These are phyloP conservation scores for Threskiornis aethiopicus DNA, from an alignment of 2,797 vertebrate species.

Conservation along the genomic window DNA sequence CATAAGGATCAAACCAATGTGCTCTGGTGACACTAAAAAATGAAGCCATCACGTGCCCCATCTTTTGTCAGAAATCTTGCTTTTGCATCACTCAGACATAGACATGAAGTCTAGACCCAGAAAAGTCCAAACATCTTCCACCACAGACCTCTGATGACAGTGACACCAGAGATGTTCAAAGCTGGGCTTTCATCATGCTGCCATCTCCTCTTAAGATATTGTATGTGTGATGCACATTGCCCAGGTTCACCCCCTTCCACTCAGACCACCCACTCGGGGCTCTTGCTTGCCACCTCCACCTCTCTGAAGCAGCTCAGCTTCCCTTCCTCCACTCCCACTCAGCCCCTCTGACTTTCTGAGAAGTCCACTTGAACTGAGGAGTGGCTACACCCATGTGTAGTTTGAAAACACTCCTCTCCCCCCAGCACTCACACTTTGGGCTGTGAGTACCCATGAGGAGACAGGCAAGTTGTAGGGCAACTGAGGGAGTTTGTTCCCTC, in stretches of 20 bases:
- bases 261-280: not conserved
- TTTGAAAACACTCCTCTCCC: not conserved
- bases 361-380: not conserved
- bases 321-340: not conserved
- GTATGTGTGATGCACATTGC: fast-evolving
- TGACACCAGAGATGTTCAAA: not conserved
- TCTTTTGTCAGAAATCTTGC: not conserved
- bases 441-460: not conserved
- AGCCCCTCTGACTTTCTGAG: not conserved
- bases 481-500: not conserved
- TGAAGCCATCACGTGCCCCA: not conserved
- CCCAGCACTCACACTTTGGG: not conserved
- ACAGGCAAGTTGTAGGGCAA: not conserved
- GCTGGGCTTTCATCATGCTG: not conserved
- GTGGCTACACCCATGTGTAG: not conserved
- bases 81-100: not conserved
- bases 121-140: not conserved
- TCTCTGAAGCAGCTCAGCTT: not conserved
- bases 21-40: not conserved
- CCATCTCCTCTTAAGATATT: not conserved
- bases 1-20: not conserved
- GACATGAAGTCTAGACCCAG: not conserved
- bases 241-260: not conserved
- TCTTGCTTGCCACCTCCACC: not conserved
- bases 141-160: not conserved